phyloP scores from a whole-genome alignment of 2,113 vertebrate genomes.

The Megaceryle maxima region DNA sequence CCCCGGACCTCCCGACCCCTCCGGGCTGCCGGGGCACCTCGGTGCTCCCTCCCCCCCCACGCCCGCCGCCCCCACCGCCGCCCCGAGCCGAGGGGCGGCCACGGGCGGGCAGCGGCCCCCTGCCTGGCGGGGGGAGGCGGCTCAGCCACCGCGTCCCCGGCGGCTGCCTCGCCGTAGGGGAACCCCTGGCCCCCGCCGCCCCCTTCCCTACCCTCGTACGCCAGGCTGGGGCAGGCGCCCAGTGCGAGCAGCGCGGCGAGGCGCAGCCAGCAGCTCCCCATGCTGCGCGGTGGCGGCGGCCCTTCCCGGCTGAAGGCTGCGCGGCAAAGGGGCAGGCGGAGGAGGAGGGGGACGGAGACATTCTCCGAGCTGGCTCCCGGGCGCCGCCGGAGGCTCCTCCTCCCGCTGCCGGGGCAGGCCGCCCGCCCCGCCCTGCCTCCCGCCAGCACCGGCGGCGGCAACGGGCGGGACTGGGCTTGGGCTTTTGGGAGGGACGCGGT shows the following conservation, averaged over 20 bases:
- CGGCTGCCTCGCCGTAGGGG: background rate
- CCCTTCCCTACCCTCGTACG: constrained; percentile 22
- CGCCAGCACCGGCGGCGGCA: too few species aligned
- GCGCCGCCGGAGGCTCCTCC: constrained; percentile 60
- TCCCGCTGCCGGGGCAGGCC: background rate
- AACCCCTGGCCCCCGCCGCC: background rate
- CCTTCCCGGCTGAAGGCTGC: background rate
- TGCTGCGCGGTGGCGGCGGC: constrained; percentile 11
- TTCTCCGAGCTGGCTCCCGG: background rate
- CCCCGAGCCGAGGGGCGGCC: background rate
- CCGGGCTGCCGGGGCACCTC: background rate
- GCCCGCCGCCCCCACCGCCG: too few species aligned
- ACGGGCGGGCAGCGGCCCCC: background rate
- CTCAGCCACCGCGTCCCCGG: background rate
- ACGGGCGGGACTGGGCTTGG: background rate
- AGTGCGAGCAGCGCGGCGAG: constrained; percentile 27
- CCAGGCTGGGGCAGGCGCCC: background rate
- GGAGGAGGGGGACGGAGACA: background rate
- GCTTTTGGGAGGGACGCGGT: too few species aligned
- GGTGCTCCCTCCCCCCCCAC: background rate
- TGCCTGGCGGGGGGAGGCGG: background rate
- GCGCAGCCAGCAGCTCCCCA: constrained; percentile 57
- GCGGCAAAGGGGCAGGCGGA: background rate
- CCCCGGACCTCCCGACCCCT: background rate
- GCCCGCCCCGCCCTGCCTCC: background rate